Evolutionary conservation across 2,797 vertebrate species (phyloP), one percentile per base, ranked within the genome.

Genomic region (Gallinago stenura): DNA sequence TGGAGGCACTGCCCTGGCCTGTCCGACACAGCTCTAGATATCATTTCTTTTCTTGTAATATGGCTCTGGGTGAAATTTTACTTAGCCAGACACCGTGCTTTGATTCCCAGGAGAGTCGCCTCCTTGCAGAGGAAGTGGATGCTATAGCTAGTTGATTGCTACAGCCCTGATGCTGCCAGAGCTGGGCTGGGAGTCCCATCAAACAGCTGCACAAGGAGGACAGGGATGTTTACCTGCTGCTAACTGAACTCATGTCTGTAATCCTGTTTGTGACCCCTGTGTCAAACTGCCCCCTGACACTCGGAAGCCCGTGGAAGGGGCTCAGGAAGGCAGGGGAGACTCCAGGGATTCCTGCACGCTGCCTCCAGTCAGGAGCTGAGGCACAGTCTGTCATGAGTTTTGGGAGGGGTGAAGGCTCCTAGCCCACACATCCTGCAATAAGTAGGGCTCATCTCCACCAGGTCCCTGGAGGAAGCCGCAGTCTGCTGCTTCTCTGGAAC

Each of bases 401-500:
- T 70, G 45, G 15, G 22, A 43, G 22, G 26, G 30, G 20, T 64
- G 35, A 68, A 89, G 22, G 9, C 24, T 89, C 33, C 68, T 30
- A 57, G 57, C 19, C 48, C 68, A 73, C 45, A 30, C 43, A 87
- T 77, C 45, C 64, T 82, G 51, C 48, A 43, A 24, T 31, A 60
- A 39, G 19, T 21, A 86, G 21, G 33, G 35, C 19, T 65, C 31
- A 37, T 54, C 26, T 77, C 60, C 46, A 78, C 30, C 8, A 39
- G 26, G 18, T 61, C 35, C 15, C 71, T 48, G 17, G 53, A 83
- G 75, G 68, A 75, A 89, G 68, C 35, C 0, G 0, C 43, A 91
- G 33, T 75, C 43, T 79, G 48, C 39, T 85, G 28, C 31, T 87
- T 75, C 72, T 51, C 69, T 91, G 78, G 61, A 96, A 71, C 22